phyloP scores from a whole-genome alignment of 2,113 vertebrate genomes.

The Nothobranchius furzeri region DNA sequence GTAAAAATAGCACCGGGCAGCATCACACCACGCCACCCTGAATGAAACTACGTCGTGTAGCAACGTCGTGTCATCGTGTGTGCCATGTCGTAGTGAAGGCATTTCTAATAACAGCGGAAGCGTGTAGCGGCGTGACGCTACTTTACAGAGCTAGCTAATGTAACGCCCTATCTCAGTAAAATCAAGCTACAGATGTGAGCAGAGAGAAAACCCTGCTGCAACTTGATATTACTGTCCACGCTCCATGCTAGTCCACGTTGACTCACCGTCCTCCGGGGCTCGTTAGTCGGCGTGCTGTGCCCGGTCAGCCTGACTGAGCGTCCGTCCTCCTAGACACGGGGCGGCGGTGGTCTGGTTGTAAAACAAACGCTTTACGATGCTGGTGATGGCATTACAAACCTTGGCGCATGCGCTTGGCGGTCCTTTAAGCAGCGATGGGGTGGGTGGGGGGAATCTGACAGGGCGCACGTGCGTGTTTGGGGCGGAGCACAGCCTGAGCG shows the following conservation, averaged over 20 bases:
- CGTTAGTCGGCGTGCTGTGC: background rate
- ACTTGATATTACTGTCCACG: conserved; percentile 6
- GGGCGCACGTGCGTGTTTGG: conserved; percentile 1
- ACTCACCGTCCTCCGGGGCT: conserved; percentile 38
- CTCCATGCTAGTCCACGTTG: background rate
- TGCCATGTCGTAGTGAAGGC: background rate
- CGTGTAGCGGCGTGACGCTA: background rate
- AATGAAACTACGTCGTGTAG: background rate
- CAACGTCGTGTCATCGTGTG: background rate
- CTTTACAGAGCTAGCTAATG: conserved; percentile 1
- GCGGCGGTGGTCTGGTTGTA: background rate
- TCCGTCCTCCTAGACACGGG: background rate
- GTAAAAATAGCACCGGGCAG: conserved; percentile 21
- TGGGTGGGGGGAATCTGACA: conserved; percentile 13
- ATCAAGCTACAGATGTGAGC: background rate
- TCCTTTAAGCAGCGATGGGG: background rate
- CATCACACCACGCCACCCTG: conserved; percentile 4
- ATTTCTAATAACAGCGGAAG: background rate
- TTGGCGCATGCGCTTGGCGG: conserved; percentile 49
- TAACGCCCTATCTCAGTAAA: background rate
- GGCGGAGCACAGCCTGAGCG: conserved; percentile 7
- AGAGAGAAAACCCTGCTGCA: too few species aligned
- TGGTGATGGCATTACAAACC: background rate
- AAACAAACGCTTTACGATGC: background rate
- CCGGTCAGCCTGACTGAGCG: background rate